These are phyloP conservation scores for Fulica atra DNA, from an alignment of 2,113 vertebrate species.

Conservation along the genomic window DNA sequence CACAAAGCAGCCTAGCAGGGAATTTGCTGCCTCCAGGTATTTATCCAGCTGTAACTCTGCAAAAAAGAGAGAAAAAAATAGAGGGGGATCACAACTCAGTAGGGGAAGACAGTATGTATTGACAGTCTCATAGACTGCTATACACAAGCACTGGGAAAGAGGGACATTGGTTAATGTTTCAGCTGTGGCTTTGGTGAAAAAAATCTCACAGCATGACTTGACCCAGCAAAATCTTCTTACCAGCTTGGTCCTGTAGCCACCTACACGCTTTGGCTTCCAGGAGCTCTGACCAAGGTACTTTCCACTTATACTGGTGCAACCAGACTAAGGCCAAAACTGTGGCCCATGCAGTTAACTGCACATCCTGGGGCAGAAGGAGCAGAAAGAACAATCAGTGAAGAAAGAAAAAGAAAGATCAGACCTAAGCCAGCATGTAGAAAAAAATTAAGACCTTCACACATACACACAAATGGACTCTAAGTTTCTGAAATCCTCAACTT, in stretches of 20 bases:
- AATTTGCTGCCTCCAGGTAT: background rate
- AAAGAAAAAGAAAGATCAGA: background rate
- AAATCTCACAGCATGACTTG: background rate
- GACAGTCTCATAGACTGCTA: background rate
- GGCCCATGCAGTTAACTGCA: background rate
- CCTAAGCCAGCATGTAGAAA: background rate
- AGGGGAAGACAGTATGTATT: background rate
- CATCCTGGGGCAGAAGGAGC: background rate
- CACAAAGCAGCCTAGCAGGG: background rate
- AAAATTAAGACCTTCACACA: background rate
- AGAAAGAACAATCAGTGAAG: background rate
- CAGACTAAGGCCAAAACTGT: background rate
- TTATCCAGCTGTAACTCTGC: background rate
- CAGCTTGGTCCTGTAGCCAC: background rate
- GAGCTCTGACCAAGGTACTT: background rate
- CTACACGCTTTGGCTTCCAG: background rate
- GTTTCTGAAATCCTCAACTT: background rate
- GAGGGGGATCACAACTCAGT: background rate
- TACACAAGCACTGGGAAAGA: background rate
- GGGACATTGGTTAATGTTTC: background rate
- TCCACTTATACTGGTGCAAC: background rate
- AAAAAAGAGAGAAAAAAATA: background rate
- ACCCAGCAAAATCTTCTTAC: background rate
- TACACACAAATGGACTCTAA: background rate
- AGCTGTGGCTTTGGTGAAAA: background rate